These are phyloP conservation scores for Tuta absoluta DNA, from an alignment of 2,888 invertebrate genomes.

Conservation along the genomic window DNA sequence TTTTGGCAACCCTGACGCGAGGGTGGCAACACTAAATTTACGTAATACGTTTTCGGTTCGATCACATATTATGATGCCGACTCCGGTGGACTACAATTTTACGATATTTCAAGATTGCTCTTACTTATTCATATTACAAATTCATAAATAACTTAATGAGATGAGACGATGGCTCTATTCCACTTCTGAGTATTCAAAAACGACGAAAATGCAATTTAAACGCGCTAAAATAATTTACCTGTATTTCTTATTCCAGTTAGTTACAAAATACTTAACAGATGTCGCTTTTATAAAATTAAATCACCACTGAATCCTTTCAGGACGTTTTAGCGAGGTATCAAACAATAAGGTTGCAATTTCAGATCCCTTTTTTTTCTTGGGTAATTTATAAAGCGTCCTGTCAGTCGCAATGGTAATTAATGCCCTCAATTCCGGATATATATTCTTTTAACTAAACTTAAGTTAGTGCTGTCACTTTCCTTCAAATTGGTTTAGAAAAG, in stretches of 20 bases:
- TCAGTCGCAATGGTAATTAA: no score
- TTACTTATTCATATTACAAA: neutral
- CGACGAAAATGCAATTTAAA: no score
- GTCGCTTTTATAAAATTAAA: neutral
- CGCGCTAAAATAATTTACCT: no score
- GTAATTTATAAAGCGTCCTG: no score
- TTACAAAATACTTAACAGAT: neutral
- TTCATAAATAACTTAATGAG: neutral
- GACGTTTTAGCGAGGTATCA: neutral
- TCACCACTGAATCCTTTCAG: neutral
- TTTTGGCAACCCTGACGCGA: slow-evolving; percentile 22
- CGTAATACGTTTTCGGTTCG: slow-evolving; percentile 37
- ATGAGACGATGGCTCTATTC: neutral
- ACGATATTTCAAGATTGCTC: neutral
- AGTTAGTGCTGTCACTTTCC: no score
- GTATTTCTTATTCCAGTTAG: no score
- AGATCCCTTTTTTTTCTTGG: no score
- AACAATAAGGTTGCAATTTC: no score
- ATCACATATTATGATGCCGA: slow-evolving; percentile 36
- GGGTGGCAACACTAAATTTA: slow-evolving; percentile 33
- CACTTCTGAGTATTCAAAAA: neutral
- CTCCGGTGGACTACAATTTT: slow-evolving; percentile 23
- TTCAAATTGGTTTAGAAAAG: no score
- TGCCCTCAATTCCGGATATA: no score
- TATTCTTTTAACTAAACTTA: no score